Conservation (phyloP, 2,113 vertebrate species). For the Lepisosteus oculatus region DNA sequence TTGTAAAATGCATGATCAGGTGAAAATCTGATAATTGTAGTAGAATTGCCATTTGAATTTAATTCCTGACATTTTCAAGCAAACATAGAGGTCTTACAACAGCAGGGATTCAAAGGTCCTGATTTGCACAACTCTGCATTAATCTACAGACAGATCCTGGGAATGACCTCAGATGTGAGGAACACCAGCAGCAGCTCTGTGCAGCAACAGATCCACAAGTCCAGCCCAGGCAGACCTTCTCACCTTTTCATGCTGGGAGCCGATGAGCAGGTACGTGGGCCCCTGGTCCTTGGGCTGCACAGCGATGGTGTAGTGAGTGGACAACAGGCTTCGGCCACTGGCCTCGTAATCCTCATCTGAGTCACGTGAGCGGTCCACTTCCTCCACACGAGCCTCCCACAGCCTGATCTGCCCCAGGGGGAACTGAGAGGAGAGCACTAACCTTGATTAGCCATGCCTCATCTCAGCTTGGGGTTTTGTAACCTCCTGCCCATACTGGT, state of each 20-base stretch:
- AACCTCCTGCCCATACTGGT: too few relatives aligned
- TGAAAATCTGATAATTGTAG: too few relatives aligned
- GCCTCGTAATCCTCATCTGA: conserved; percentile 83
- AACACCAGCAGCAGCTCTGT: too few relatives aligned
- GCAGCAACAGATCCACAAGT: too few relatives aligned
- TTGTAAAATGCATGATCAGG: too few relatives aligned
- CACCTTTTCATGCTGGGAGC: conserved; percentile 89
- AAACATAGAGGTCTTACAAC: too few relatives aligned
- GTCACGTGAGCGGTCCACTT: conserved; percentile 84
- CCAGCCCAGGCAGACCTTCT: neutral
- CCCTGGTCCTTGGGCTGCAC: conserved; percentile 87
- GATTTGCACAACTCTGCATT: too few relatives aligned
- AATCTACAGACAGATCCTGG: too few relatives aligned
- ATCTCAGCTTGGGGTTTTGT: neutral
- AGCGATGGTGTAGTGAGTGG: conserved; percentile 76
- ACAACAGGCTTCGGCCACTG: conserved; percentile 70
- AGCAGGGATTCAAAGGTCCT: too few relatives aligned
- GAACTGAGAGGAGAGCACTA: conserved; percentile 64
- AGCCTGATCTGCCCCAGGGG: conserved; percentile 94
- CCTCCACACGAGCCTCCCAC: conserved; percentile 86
- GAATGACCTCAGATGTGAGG: too few relatives aligned
- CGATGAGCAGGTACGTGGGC: conserved; percentile 85
- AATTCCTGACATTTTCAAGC: too few relatives aligned
- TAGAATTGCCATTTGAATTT: too few relatives aligned
- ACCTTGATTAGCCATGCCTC: neutral